Conservation (phyloP, 2,888 invertebrate species). For the Elmis aenea region DNA sequence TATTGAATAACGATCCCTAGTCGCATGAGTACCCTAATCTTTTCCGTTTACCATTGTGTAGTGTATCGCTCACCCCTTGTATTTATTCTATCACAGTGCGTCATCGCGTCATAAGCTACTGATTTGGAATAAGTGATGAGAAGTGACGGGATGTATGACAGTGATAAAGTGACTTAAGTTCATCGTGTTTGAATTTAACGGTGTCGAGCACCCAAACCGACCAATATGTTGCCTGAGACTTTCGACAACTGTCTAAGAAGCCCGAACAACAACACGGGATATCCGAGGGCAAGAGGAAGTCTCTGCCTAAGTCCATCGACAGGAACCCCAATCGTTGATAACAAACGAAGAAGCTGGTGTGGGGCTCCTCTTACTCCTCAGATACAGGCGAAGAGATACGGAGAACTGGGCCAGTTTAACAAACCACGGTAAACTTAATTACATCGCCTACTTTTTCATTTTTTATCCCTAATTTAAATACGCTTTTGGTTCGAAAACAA, state of each 20-base stretch:
- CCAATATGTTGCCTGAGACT: constrained; percentile 38
- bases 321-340: constrained; percentile 34
- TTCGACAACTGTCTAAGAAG: constrained; percentile 42
- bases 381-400: constrained; percentile 36
- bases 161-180: constrained; percentile 17
- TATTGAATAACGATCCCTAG: neutral
- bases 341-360: constrained; percentile 44
- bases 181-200: constrained; percentile 9
- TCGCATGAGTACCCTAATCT: constrained; percentile 15
- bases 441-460: neutral
- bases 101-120: constrained; percentile 10
- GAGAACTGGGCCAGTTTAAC: constrained; percentile 41
- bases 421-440: constrained; percentile 38
- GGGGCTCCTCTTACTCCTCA: constrained; percentile 36
- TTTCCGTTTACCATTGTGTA: constrained; percentile 15
- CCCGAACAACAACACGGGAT: constrained; percentile 42
- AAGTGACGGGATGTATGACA: constrained; percentile 12
- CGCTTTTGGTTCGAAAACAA: constrained; percentile 5
- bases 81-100: constrained; percentile 16
- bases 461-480: constrained; percentile 7
- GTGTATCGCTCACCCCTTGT: constrained; percentile 18
- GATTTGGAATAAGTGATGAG: constrained; percentile 16
- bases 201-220: too few relatives aligned
- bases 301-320: constrained; percentile 41
- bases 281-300: constrained; percentile 42